Conservation (phyloP, 2,113 vertebrate genomes). For the Bubo scandiacus region DNA sequence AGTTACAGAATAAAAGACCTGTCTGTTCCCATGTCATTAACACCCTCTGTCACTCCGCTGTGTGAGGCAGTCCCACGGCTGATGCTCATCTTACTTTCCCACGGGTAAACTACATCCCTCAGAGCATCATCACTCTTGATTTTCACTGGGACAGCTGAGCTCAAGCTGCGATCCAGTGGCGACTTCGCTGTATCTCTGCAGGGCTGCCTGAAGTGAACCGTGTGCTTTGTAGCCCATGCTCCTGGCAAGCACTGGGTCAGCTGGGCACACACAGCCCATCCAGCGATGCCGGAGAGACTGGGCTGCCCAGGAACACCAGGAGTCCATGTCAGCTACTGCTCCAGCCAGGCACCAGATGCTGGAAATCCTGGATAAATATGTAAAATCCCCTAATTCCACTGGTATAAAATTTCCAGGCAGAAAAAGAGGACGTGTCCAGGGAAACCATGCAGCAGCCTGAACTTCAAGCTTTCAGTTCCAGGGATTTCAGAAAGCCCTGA, state of each 20-base stretch:
- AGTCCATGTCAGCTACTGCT: not conserved
- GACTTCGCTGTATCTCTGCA: rapidly evolving
- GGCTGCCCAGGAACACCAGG: not conserved
- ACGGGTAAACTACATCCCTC: rapidly evolving
- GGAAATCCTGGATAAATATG: constrained; percentile 27
- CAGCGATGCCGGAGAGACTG: rapidly evolving
- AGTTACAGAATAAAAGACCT: not conserved
- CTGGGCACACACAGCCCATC: not conserved
- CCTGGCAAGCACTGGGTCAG: not conserved
- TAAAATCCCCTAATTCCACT: constrained; percentile 23
- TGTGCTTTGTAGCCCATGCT: not conserved
- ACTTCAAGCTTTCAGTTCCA: constrained; percentile 14
- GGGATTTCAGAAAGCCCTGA: constrained; percentile 36
- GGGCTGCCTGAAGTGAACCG: not conserved
- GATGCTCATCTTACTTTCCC: not conserved
- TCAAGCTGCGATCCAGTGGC: rapidly evolving
- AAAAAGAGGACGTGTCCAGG: not conserved
- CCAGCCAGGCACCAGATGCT: constrained; percentile 27
- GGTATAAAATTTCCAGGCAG: constrained; percentile 34
- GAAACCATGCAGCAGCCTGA: not conserved
- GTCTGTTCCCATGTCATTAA: rapidly evolving
- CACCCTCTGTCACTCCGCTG: rapidly evolving
- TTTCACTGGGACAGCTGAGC: not conserved
- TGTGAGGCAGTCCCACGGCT: too few relatives aligned
- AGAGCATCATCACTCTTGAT: not conserved